A percentile compares a stretch with the other conserved stretches of the same genome.
Conservation (phyloP, 2,113 vertebrate species). For the Peromyscus leucopus region DNA sequence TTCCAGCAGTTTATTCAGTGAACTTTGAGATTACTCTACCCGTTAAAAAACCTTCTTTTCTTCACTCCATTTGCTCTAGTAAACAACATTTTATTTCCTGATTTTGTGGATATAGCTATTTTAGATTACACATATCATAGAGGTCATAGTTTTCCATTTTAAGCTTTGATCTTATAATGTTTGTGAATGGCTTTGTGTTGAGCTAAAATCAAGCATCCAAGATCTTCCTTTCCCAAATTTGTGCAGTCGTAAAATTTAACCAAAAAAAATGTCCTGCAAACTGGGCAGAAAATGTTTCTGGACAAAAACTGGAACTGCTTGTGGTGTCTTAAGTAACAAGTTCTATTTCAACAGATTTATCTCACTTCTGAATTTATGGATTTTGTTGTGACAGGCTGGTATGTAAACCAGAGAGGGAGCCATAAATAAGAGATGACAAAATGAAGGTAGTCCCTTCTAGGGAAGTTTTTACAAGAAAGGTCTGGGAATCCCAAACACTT, state of each 20-base stretch:
- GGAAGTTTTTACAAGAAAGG: not conserved
- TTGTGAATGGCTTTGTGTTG: not conserved
- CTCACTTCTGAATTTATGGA: not conserved
- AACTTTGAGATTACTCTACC: not conserved
- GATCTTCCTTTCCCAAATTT: not conserved
- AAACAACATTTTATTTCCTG: not conserved
- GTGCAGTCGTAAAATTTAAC: not conserved
- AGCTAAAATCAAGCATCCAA: not conserved
- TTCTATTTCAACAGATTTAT: not conserved
- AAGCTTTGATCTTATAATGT: not conserved
- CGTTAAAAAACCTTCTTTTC: not conserved
- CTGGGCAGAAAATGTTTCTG: not conserved
- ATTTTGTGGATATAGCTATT: not conserved
- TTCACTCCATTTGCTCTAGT: not conserved
- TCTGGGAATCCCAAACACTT: not conserved
- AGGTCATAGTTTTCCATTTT: not conserved
- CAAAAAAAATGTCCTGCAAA: not conserved
- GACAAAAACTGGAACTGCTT: not conserved
- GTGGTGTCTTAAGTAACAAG: not conserved
- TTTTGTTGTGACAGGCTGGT: not conserved
- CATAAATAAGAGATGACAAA: not conserved
- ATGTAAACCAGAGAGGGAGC: not conserved
- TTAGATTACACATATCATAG: not conserved
- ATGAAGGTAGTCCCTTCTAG: not conserved
- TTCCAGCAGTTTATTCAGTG: not conserved